Evolutionary conservation across 1,140 invertebrate species (phyloP).

Genomic region (Pristionchus pacificus): DNA sequence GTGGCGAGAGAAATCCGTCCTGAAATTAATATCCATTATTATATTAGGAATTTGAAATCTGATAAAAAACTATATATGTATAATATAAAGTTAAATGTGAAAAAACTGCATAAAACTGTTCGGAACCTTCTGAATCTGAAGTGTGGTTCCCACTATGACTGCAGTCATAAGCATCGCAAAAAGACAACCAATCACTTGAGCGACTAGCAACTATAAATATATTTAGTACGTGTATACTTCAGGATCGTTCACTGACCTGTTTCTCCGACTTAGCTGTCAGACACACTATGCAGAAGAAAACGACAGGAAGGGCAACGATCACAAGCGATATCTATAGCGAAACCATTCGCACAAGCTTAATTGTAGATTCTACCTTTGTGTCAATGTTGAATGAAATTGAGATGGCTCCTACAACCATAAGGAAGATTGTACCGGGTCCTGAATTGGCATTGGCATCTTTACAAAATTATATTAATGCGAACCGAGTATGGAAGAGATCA

Average conservation of each 20-base stretch:
- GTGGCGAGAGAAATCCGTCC: conserved; percentile 75
- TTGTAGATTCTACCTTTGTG: no score
- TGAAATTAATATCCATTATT: no score
- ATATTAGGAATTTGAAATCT: no score
- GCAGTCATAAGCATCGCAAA: conserved; percentile 57
- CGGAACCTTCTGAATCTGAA: conserved; percentile 75
- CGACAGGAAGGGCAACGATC: conserved; percentile 55
- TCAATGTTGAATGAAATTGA: conserved; percentile 64
- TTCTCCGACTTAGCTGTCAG: conserved; percentile 42
- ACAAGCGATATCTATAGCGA: conserved; percentile 44
- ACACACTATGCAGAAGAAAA: conserved; percentile 52
- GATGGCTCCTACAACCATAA: conserved; percentile 67
- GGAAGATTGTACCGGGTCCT: conserved; percentile 68
- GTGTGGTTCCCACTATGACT: conserved; percentile 61
- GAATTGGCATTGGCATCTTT: no score
- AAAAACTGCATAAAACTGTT: no score
- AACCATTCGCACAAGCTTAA: no score
- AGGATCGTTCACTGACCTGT: conserved; percentile 32
- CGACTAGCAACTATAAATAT: conserved; percentile 42
- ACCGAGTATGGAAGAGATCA: conserved; percentile 65
- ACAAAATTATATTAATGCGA: no score
- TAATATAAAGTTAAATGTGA: no score
- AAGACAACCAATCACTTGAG: conserved; percentile 48
- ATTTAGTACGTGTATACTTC: background rate
- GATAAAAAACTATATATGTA: no score